phyloP scores from a whole-genome alignment of 1,140 invertebrate genomes.

The Aphis craccivora region DNA sequence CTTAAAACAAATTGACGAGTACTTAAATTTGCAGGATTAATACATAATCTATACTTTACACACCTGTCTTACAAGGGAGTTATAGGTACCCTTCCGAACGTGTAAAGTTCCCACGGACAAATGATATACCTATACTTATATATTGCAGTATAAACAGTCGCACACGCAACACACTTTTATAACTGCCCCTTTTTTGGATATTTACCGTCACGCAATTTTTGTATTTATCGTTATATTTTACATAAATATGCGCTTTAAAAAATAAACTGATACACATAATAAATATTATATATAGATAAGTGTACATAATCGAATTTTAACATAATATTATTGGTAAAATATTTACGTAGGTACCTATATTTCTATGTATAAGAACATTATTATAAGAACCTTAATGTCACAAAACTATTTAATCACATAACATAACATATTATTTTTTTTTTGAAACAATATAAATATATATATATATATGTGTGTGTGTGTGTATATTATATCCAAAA shows the following conservation, averaged over 20 bases:
- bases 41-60: not conserved
- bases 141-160: not conserved
- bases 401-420: not conserved
- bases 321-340: not conserved
- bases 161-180: not conserved
- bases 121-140: not conserved
- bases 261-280: not conserved
- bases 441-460: not conserved
- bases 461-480: too few species aligned
- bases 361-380: not conserved
- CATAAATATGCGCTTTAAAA: not conserved
- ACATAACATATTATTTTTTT: too few species aligned
- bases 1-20: not conserved
- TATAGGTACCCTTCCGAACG: not conserved
- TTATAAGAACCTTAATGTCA: not conserved
- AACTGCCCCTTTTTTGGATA: constrained; percentile 11
- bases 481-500: too few species aligned
- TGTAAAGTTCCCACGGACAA: constrained; percentile 25
- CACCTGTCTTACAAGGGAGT: not conserved
- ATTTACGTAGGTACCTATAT: not conserved
- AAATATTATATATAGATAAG: not conserved
- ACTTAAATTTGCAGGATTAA: not conserved
- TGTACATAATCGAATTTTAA: not conserved
- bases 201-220: constrained; percentile 10
- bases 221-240: constrained; percentile 17